Percentiles rank a stretch among this genome's conserved stretches.
These are phyloP conservation scores for Lordiphosa collinella DNA, from an alignment of 1,140 invertebrate species.

Conservation along the genomic window DNA sequence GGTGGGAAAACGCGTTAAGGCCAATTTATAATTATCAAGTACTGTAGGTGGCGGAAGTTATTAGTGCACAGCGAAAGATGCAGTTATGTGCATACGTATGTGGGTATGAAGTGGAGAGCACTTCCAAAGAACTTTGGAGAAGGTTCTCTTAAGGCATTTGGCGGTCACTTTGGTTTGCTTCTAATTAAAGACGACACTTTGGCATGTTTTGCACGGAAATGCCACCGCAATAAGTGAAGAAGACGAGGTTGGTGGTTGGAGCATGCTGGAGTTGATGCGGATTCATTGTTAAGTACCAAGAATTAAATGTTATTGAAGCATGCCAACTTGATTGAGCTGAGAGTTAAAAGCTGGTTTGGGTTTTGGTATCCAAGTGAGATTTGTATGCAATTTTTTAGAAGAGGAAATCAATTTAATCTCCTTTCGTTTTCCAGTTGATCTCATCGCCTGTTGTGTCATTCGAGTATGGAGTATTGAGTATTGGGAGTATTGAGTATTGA, in stretches of 20 bases:
- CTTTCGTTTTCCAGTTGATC: too few species aligned
- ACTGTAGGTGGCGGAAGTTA: conserved; percentile 68
- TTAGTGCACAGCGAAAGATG: conserved; percentile 43
- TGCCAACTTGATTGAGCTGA: conserved; percentile 15
- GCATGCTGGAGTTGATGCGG: conserved; percentile 1
- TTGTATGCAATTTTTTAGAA: too few species aligned
- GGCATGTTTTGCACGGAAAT: conserved; percentile 70
- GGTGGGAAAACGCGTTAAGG: conserved; percentile 25
- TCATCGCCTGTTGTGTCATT: too few species aligned
- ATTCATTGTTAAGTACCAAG: conserved; percentile 21
- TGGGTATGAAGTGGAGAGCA: neutral
- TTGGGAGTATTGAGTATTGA: too few species aligned
- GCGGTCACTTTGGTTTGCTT: conserved; percentile 46
- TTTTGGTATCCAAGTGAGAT: too few species aligned
- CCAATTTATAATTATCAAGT: conserved; percentile 60
- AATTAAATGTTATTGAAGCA: conserved; percentile 28
- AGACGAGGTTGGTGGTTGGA: conserved; percentile 13
- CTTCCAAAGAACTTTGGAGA: conserved; percentile 55
- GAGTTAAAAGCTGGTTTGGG: neutral
- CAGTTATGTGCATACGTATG: conserved; percentile 40
- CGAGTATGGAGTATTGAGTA: too few species aligned
- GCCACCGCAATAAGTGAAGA: conserved; percentile 35
- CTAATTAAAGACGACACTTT: conserved; percentile 76
- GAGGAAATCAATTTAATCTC: too few species aligned
- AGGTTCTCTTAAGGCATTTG: conserved; percentile 11